Base-by-base conservation (phyloP, 2,888 invertebrate genomes). In the Watsonalla binaria region DNA sequence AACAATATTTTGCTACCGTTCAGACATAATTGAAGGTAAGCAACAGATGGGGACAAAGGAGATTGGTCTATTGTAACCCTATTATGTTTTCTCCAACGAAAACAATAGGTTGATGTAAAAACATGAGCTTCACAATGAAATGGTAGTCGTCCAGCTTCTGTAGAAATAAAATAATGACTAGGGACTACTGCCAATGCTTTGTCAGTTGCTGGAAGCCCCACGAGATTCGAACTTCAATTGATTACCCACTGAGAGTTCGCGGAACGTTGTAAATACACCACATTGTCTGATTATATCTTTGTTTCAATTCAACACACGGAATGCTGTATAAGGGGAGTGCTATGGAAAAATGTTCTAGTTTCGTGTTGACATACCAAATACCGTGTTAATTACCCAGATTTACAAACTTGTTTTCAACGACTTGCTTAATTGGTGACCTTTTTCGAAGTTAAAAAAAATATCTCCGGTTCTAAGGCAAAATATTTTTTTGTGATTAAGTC, bases 1-100 rank as follows among this genome's bases (percentile, higher is more conserved):
- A 86, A 90, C 85, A 88, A 87, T 86, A 86, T 90, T 89, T 90
- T 80, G 89, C 90, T 86, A 85, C 89, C 78, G 84, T 82, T 78
- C 71, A 6, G 24, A 33, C 62, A 62, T 71, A 80, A 78, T 79
- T 77, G 75, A 74, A 80, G 81, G 80, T 80, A 80, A 76, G 73
- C 66, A 78, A 70, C 84, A 85, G 81, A 79, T 82, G 84, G 47
- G 56, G 71, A 87, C 89, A 90, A 89, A 78, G 72, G 76, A 69
- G 65, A 70, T 67, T 74, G 62, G 66, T 72, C 69, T 71, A 72
- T 69, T 74, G 73, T 84, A 86, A 86, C 83, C 78, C 84, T 78
- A 85, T 89, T 89, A 85, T 86, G 76, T 78, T 78, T 67, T 69
- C 59, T 72, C 66, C 72, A 68, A 74, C 78, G 84, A 80, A 82